Percentiles rank a stretch among this genome's conserved stretches.
These are phyloP conservation scores for Archips crataeganus DNA, from an alignment of 2,888 invertebrate genomes.

Conservation along the genomic window DNA sequence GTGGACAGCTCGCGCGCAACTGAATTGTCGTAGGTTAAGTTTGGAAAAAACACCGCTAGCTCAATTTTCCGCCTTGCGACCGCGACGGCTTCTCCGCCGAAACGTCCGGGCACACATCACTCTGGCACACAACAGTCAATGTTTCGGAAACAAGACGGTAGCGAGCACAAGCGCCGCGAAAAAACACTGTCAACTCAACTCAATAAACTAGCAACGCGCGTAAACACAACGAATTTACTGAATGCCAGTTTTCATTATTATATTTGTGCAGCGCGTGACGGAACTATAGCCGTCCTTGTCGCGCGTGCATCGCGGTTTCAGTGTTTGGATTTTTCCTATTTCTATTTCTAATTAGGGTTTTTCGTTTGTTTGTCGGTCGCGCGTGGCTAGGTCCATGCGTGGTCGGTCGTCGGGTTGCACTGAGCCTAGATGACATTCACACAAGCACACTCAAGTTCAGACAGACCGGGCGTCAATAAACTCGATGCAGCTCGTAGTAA, in stretches of 20 bases:
- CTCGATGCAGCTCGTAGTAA: conserved; percentile 56
- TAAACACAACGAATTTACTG: conserved; percentile 85
- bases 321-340: conserved; percentile 63
- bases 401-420: conserved; percentile 74
- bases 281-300: conserved; percentile 73
- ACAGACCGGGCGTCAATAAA: conserved; percentile 77
- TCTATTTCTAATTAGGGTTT: conserved; percentile 48
- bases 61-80: conserved; percentile 77
- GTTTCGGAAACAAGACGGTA: conserved; percentile 80
- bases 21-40: conserved; percentile 84
- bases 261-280: conserved; percentile 80
- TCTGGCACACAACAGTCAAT: conserved; percentile 53
- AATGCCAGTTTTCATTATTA: conserved; percentile 84
- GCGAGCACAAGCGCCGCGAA: conserved; percentile 50
- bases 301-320: conserved; percentile 70
- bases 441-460: conserved; percentile 81
- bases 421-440: conserved; percentile 83
- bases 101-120: conserved; percentile 59
- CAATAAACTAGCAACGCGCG: conserved; percentile 81
- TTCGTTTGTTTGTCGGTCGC: conserved; percentile 43
- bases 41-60: conserved; percentile 79
- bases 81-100: conserved; percentile 66
- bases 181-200: conserved; percentile 68
- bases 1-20: conserved; percentile 82
- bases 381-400: conserved; percentile 64